These are phyloP conservation scores for Dissostichus mawsoni DNA, from an alignment of 2,113 vertebrate species.

Conservation along the genomic window DNA sequence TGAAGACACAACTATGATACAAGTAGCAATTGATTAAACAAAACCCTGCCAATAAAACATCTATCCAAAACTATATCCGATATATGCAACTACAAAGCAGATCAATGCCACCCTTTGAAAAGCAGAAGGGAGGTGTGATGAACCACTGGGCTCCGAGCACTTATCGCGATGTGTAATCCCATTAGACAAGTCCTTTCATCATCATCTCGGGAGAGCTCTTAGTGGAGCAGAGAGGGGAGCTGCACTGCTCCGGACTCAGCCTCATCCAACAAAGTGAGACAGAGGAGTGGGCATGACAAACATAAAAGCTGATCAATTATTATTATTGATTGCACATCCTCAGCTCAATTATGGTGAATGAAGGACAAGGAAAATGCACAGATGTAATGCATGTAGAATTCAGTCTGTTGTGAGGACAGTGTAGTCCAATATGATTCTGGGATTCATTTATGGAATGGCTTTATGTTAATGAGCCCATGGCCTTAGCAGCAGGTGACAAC, in stretches of 20 bases:
- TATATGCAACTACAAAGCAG: constrained; percentile 29
- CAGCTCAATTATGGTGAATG: background rate
- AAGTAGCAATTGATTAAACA: constrained; percentile 12
- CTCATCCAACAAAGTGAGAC: constrained; percentile 40
- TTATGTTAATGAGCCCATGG: background rate
- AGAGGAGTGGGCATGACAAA: constrained; percentile 24
- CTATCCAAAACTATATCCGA: constrained; percentile 28
- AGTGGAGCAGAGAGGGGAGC: constrained; percentile 51
- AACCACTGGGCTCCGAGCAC: constrained; percentile 67
- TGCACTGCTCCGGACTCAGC: constrained; percentile 21
- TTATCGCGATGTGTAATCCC: constrained; percentile 76
- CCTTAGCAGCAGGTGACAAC: constrained; percentile 11
- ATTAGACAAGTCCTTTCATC: constrained; percentile 79
- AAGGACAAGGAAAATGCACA: constrained; percentile 16
- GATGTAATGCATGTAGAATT: background rate
- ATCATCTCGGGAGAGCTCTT: constrained; percentile 72
- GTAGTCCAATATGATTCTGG: constrained; percentile 2
- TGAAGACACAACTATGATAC: background rate
- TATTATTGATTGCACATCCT: constrained; percentile 25
- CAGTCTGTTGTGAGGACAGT: constrained; percentile 21
- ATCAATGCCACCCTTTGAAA: constrained; percentile 68
- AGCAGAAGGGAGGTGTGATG: constrained; percentile 63
- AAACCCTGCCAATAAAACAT: constrained; percentile 21
- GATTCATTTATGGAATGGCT: constrained; percentile 24
- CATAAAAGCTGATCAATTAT: constrained; percentile 41